Percentiles rank a stretch among this genome's conserved stretches.
Conservation (phyloP, 2,797 vertebrate genomes). For the Choloepus didactylus region DNA sequence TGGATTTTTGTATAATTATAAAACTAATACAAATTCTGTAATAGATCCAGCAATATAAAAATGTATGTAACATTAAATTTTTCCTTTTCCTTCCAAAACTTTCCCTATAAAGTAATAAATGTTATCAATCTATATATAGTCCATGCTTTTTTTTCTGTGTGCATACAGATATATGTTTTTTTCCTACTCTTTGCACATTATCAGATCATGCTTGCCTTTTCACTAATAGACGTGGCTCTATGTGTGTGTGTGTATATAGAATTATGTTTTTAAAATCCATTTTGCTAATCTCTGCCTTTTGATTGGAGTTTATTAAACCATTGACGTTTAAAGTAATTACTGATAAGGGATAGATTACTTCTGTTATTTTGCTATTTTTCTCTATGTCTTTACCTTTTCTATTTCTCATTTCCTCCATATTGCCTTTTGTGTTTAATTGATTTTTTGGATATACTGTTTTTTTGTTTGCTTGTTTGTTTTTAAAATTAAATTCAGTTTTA, state of each 20-base stretch:
- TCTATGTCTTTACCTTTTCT: not conserved
- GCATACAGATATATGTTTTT: not conserved
- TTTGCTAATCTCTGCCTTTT: not conserved
- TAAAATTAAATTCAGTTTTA: no score
- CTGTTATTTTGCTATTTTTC: not conserved
- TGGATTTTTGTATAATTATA: constrained; percentile 44
- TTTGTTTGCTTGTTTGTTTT: no score
- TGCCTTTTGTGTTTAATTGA: not conserved
- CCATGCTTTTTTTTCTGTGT: not conserved
- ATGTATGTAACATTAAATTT: not conserved
- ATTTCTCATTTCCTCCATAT: not conserved
- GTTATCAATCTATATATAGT: not conserved
- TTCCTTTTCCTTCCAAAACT: not conserved
- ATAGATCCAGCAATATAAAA: not conserved
- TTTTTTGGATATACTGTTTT: not conserved
- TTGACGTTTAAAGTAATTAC: not conserved
- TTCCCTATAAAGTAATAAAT: not conserved
- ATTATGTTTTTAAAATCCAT: not conserved
- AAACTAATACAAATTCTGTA: not conserved
- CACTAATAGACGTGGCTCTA: not conserved
- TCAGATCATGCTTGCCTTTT: not conserved
- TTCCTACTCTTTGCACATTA: not conserved
- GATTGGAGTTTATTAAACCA: not conserved
- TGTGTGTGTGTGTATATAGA: not conserved
- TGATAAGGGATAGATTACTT: not conserved